Base-by-base conservation (phyloP, 2,888 invertebrate genomes). In the Patella ulyssiponensis region DNA sequence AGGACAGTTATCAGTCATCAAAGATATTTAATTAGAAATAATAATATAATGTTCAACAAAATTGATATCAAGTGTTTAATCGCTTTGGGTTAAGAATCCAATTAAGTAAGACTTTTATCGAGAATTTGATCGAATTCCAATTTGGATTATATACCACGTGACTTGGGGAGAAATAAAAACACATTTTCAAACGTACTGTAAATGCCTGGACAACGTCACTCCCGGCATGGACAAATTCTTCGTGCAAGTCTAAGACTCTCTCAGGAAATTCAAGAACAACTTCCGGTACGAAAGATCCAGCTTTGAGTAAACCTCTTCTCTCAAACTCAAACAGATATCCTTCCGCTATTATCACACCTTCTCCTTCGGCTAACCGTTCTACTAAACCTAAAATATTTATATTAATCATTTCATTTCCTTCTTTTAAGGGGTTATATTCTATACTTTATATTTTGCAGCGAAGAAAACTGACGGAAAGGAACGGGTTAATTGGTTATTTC, bases 201-300 rank as follows among this genome's bases (percentile, higher is more conserved):
- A 90, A 89, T 0, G 90, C 90, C 51, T 87, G 81, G 3, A 88
- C 87, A 1, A 91, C 90, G 74, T 90, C 90, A 79, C 88, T 87
- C 73, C 90, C 90, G 17, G 90, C 89, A 77, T 90, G 89, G 1
- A 90, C 89, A 73, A 89, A 90, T 79, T 91, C 90, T 77, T 85
- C 83, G 73, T 89, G 87, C 78, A 91, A 81, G n/a, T 75, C 75
- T 64, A 80, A 79, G n/a, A 90, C 88, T 44, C 88, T 75, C 15
- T 90, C 85, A 11, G 90, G 90, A 51, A 88, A 80, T 69, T 90
- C 88, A 3, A 90, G 69, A 14, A 90, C 88, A 0, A 89, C 88
- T 83, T 89, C 89, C 70, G 90, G 90, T 53, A 88, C 86, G 76
- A 84, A 86, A 27, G 83, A 80, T 0, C 89, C 90, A 3, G 87